Conservation (phyloP, 2,888 invertebrate species). For the Criorhina ranunculi region DNA sequence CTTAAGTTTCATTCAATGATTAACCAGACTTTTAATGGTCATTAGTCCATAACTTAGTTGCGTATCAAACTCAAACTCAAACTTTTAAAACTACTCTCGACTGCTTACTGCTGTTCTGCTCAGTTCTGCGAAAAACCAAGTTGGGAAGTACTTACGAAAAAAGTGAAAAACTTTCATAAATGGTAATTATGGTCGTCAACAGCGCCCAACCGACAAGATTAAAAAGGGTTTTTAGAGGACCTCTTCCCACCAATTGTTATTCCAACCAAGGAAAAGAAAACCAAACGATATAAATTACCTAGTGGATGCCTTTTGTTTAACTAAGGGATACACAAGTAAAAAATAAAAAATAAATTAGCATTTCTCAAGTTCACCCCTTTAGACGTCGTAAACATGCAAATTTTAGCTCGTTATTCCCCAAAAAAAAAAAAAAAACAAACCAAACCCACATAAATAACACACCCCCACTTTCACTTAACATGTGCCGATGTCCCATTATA, state of each 20-base stretch:
- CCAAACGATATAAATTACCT: neutral
- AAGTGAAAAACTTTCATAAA: too few relatives aligned
- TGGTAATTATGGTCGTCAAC: too few relatives aligned
- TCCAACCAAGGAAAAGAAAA: neutral
- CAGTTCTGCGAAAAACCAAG: too few relatives aligned
- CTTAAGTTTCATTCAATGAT: too few relatives aligned
- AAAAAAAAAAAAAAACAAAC: neutral
- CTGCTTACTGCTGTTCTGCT: too few relatives aligned
- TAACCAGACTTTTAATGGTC: too few relatives aligned
- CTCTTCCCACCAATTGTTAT: neutral
- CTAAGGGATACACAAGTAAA: neutral
- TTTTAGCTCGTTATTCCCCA: neutral
- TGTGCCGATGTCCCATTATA: conserved; percentile 32
- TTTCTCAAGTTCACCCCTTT: conserved; percentile 4
- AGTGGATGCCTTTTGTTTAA: neutral
- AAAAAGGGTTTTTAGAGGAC: too few relatives aligned
- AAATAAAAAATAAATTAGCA: conserved; percentile 16
- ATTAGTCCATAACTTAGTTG: too few relatives aligned
- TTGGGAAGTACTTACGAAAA: too few relatives aligned
- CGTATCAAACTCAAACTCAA: too few relatives aligned
- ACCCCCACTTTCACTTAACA: conserved; percentile 13
- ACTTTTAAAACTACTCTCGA: too few relatives aligned
- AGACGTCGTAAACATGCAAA: conserved; percentile 30
- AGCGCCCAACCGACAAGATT: too few relatives aligned
- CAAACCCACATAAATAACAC: neutral